phyloP scores from a whole-genome alignment of 2,888 invertebrate genomes.

The Lithophane semibrunnea region DNA sequence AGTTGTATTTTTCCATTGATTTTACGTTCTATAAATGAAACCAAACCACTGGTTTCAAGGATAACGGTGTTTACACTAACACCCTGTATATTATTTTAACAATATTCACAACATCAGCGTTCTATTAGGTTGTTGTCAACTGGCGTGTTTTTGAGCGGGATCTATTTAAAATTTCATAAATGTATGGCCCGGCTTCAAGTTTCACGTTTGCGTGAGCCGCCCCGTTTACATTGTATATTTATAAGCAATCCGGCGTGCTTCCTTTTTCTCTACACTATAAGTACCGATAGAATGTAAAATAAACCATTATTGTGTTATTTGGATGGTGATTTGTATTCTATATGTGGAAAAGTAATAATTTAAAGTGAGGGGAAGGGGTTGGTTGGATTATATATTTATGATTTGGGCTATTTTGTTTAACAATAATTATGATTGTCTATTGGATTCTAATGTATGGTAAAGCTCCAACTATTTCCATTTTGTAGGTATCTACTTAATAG shows the following conservation, averaged over 20 bases:
- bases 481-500: too few relatives aligned
- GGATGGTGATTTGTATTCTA: conserved; percentile 34
- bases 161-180: conserved; percentile 76
- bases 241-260: conserved; percentile 72
- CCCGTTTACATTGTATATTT: conserved; percentile 73
- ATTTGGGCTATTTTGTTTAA: not conserved
- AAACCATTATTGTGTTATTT: conserved; percentile 38
- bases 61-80: too few relatives aligned
- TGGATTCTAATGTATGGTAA: too few relatives aligned
- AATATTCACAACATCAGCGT: conserved; percentile 55
- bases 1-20: too few relatives aligned
- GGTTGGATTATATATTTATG: not conserved
- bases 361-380: not conserved
- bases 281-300: conserved; percentile 66
- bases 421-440: not conserved
- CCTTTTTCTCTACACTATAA: conserved; percentile 67
- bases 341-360: conserved; percentile 26
- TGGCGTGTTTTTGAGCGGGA: conserved; percentile 49
- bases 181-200: conserved; percentile 69
- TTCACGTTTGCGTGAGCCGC: conserved; percentile 66
- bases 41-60: too few relatives aligned
- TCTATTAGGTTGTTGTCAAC: conserved; percentile 61
- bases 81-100: conserved; percentile 8
- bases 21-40: too few relatives aligned
- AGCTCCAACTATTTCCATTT: too few relatives aligned